A percentile compares a stretch with the other conserved stretches of the same genome.
Evolutionary conservation across 2,113 vertebrate species (phyloP).

Genomic region (Typhlomys cinereus): DNA sequence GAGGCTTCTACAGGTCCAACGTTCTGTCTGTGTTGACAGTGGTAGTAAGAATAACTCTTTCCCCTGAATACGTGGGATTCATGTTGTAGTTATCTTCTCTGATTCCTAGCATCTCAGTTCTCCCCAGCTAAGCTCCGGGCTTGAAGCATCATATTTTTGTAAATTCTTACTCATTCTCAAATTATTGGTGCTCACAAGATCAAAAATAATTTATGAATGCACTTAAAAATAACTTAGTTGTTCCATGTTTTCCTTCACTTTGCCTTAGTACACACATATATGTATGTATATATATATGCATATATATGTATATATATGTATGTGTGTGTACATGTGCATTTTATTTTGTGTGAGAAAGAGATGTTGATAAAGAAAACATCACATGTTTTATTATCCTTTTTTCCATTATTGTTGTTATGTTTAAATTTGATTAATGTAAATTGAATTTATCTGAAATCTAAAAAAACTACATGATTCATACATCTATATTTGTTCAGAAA

Average conservation of each 20-base stretch:
- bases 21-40: no score
- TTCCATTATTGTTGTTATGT: not conserved
- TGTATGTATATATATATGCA: not conserved
- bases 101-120: not conserved
- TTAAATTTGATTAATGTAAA: conserved; percentile 4
- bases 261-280: not conserved
- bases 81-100: not conserved
- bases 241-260: not conserved
- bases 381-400: not conserved
- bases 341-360: no score
- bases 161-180: not conserved
- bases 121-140: not conserved
- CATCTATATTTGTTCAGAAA: not conserved
- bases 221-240: not conserved
- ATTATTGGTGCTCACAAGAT: not conserved
- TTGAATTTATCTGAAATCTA: not conserved
- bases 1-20: no score
- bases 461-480: not conserved
- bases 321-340: no score
- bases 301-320: not conserved
- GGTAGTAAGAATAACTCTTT: no score
- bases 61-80: not conserved
- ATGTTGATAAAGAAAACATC: not conserved
- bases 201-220: not conserved
- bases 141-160: not conserved